A percentile compares a stretch with the other conserved stretches of the same genome.
These are phyloP conservation scores for Petrosia ficiformis DNA, from an alignment of 37 sponge, comb jelly and placozoan species.

Conservation along the genomic window DNA sequence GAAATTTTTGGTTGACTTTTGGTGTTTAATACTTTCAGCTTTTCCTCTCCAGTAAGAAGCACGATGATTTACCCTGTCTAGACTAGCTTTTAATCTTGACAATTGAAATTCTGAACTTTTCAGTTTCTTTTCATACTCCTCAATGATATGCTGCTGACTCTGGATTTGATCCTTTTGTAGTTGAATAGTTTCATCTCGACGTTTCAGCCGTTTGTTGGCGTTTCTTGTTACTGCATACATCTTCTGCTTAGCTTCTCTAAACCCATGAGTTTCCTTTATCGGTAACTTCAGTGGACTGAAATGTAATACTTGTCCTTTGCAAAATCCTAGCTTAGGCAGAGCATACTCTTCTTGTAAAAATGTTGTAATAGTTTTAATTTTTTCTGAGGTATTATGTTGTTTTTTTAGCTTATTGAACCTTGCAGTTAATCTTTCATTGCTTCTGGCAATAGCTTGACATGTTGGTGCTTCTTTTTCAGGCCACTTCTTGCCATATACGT, in stretches of 20 bases:
- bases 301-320: not conserved
- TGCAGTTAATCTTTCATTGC: not conserved
- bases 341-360: too few species aligned
- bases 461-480: not conserved
- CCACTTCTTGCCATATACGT: too few species aligned
- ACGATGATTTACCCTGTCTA: not conserved
- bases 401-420: not conserved
- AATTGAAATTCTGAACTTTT: not conserved
- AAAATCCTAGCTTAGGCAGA: not conserved
- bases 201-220: not conserved
- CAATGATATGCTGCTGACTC: not conserved
- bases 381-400: not conserved
- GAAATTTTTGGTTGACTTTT: not conserved
- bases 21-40: not conserved
- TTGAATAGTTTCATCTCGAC: not conserved
- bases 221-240: not conserved
- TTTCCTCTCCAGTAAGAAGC: slow-evolving; percentile 3
- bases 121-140: not conserved
- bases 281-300: too few species aligned
- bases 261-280: not conserved
- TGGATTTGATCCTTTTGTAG: not conserved
- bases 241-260: not conserved
- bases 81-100: not conserved
- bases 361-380: too few species aligned
- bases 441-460: not conserved